Evolutionary conservation across 2,888 invertebrate species (phyloP).

Genomic region (Argyresthia albistria): DNA sequence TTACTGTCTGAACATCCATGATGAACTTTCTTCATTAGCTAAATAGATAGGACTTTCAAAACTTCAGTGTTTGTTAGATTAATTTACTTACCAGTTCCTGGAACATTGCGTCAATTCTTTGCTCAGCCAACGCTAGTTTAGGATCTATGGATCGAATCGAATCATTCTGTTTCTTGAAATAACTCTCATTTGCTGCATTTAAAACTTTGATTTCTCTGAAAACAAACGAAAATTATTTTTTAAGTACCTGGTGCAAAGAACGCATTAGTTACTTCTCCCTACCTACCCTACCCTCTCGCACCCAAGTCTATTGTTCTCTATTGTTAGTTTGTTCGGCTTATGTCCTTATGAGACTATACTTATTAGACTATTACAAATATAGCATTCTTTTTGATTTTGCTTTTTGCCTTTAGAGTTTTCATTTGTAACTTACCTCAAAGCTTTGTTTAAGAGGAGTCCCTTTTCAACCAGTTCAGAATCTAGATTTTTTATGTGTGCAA

Average conservation of each 20-base stretch:
- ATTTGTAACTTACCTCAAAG: constrained; percentile 10
- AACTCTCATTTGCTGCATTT: constrained; percentile 60
- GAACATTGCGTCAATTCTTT: constrained; percentile 70
- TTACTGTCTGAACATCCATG: too few species aligned
- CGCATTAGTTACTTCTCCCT: too few species aligned
- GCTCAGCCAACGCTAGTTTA: constrained; percentile 60
- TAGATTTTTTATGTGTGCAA: constrained; percentile 67
- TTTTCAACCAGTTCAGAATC: constrained; percentile 73
- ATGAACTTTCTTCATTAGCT: too few species aligned
- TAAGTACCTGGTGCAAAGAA: neutral
- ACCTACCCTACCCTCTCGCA: too few species aligned
- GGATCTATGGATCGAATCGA: constrained; percentile 36
- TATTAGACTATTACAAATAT: too few species aligned
- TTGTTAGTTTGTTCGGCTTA: too few species aligned
- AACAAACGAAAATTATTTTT: constrained; percentile 7
- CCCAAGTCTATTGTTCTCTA: too few species aligned
- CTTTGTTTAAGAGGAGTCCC: constrained; percentile 63
- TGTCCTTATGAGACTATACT: too few species aligned
- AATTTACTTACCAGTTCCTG: constrained; percentile 65
- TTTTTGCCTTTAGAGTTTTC: too few species aligned
- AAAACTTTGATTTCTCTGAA: constrained; percentile 67
- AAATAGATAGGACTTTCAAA: too few species aligned
- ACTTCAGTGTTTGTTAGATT: neutral
- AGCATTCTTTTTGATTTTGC: too few species aligned
- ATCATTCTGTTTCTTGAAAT: constrained; percentile 42